Evolutionary conservation across 1,140 invertebrate species (phyloP), one percentile per base, ranked within the genome.

Genomic region (Diachasma alloeum): DNA sequence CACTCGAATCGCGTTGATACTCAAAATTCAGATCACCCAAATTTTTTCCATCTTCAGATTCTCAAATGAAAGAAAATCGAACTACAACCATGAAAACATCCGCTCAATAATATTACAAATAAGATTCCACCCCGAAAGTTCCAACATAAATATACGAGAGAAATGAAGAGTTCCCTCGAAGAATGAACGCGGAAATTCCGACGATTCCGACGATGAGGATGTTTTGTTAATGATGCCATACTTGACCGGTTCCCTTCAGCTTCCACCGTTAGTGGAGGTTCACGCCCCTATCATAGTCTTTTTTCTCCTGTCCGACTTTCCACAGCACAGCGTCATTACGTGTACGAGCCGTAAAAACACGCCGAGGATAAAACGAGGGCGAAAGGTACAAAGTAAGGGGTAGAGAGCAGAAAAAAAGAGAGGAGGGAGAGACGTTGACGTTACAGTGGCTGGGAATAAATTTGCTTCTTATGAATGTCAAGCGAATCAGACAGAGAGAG

Each of bases 381-480:
- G 39, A n/a, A 68, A 70, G 46, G 69, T 53, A 71, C 26, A 56
- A 71, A 48, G 74, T 39, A 70, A 63, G 59, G 24, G 24, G 59
- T 19, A 31, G 22, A 13, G 72, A 19, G 71, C 24, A 59, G 36
- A 59, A 53, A 37, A 63, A 63, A 56, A 37, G 19, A 63, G 67
- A 24, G 69, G 42, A 48, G n/a, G 66, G 73, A 69, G 31, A 76
- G 63, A 76, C 37, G 71, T 70, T 37, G 63, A 70, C 63, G 48
- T n/a, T 72, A 74, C 73, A 56, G 72, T 74, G 72, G 76, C 71
- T 46, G 44, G 63, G 76, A 78, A 78, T 78, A 78, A 78, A 78
- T 78, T 78, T 78, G 76, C 76, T 78, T 78, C 76, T 78, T 78
- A 78, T 78, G 56, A 78, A 78, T 78, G 76, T 74, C 76, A 78